A percentile compares a stretch with the other conserved stretches of the same genome.
These are phyloP conservation scores for Staurois parvus DNA, from an alignment of 2,797 vertebrate genomes.

Conservation along the genomic window DNA sequence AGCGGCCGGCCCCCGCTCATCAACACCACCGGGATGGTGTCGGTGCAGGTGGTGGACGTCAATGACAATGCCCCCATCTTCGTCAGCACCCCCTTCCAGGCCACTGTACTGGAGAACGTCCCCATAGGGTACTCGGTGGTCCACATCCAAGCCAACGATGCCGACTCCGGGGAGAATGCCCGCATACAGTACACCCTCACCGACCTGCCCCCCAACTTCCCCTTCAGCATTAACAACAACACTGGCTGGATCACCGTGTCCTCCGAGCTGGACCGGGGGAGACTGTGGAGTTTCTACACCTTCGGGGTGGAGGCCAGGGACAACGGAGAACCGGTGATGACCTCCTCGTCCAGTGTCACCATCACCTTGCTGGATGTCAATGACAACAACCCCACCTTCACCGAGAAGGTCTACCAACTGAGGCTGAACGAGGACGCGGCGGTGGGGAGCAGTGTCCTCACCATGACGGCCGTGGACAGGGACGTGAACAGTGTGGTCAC, in stretches of 20 bases:
- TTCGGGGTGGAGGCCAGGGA: constrained; percentile 94
- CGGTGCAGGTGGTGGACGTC: constrained; percentile 91
- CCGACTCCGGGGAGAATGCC: constrained; percentile 91
- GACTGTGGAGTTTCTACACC: constrained; percentile 87
- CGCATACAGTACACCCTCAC: constrained; percentile 89
- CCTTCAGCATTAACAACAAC: constrained; percentile 94
- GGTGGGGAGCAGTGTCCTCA: constrained; percentile 92
- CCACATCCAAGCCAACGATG: constrained; percentile 95
- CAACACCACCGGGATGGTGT: constrained; percentile 92
- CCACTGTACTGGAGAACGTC: constrained; percentile 91
- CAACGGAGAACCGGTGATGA: constrained; percentile 87
- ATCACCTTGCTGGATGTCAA: constrained; percentile 94
- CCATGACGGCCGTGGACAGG: constrained; percentile 87
- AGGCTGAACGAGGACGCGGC: constrained; percentile 94
- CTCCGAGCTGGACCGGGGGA: constrained; percentile 90
- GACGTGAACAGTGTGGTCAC: constrained; percentile 95
- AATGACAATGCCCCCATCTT: constrained; percentile 98
- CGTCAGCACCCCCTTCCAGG: constrained; percentile 97
- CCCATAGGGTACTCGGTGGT: constrained; percentile 91
- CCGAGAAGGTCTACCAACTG: constrained; percentile 88
- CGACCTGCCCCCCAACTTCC: constrained; percentile 81
- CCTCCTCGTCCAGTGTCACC: constrained; percentile 92
- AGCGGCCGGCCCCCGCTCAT: constrained; percentile 94
- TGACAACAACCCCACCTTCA: constrained; percentile 93
- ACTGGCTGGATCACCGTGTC: constrained; percentile 94